Percentiles rank a stretch among this genome's conserved stretches.
These are phyloP conservation scores for Dicaeum eximium DNA, from an alignment of 2,113 vertebrate species.

Conservation along the genomic window DNA sequence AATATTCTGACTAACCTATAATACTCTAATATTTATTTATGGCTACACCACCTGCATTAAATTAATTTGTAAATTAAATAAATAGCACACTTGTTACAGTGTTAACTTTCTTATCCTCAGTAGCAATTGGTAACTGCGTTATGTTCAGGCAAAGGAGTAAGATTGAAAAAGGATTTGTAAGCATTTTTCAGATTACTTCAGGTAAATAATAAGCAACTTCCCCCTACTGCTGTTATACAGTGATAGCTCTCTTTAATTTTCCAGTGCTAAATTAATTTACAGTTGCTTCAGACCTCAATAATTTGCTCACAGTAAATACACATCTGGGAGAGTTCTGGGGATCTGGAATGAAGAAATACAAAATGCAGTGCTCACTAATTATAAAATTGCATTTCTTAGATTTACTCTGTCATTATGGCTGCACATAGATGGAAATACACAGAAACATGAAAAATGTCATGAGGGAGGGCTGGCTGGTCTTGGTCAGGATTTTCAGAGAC, in stretches of 20 bases:
- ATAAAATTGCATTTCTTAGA: not conserved
- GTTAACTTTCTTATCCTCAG: not conserved
- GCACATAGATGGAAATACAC: not conserved
- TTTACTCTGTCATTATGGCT: not conserved
- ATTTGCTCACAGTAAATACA: not conserved
- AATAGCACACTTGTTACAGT: not conserved
- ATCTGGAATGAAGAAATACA: not conserved
- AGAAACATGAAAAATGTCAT: not conserved
- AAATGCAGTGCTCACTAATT: not conserved
- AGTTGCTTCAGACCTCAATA: not conserved
- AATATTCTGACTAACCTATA: not conserved
- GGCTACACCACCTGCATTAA: not conserved
- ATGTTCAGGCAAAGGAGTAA: not conserved
- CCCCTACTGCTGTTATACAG: not conserved
- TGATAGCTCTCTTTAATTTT: slow-evolving; percentile 15
- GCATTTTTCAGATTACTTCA: not conserved
- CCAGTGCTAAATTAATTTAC: slow-evolving; percentile 23
- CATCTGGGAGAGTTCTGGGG: not conserved
- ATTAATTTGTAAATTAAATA: not conserved
- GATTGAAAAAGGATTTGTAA: not conserved
- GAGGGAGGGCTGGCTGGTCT: not conserved
- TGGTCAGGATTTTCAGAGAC: not conserved
- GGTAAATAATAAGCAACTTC: slow-evolving; percentile 13
- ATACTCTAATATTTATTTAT: not conserved
- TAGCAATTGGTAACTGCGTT: not conserved